Evolutionary conservation across 2,113 vertebrate genomes (phyloP), one percentile per base, ranked within the genome.

Genomic region (Hyperoodon ampullatus): DNA sequence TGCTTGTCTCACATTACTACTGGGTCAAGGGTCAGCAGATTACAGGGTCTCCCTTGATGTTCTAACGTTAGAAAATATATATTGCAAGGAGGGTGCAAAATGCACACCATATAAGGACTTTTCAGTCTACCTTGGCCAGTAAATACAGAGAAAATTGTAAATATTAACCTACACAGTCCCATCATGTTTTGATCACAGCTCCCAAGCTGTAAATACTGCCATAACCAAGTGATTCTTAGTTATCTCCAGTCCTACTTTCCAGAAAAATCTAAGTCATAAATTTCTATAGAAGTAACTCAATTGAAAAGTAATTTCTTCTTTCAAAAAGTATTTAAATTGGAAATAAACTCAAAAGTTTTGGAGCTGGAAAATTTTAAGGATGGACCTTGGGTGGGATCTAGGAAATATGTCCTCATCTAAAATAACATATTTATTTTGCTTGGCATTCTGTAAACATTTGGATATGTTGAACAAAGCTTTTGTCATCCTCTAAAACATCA

Each of bases 401-500:
- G 39, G 61, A 85, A 93, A 90, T 84, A 78, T 53, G 18, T 61
- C 28, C 50, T 83, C 82, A 84, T 24, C 63, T 95, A 33, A 95
- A 91, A 93, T 19, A 60, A 94, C 14, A 63, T 13, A 66, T 2
- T 44, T 91, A 70, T 70, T 86, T 24, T 63, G 16, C 30, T 78
- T 89, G 61, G 60, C 3, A 21, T 92, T 78, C 66, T 61, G 2
- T 33, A 23, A 83, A 12, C 14, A 72, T 80, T 39, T 90, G 14
- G 0, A 16, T 94, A 94, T 70, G 80, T 84, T 75, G 8, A 55
- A 83, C 42, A 65, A 84, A 94, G 24, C 2, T 65, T 93, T 90
- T 92, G 33, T 60, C 47, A 93, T 92, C 70, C 94, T 84, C 61
- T 35, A 85, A 96, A 81, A 87, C 1, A 80, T 87, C 26, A 91